Conservation (phyloP, 2,797 vertebrate genomes). For the Melanotaenia maccullochi region DNA sequence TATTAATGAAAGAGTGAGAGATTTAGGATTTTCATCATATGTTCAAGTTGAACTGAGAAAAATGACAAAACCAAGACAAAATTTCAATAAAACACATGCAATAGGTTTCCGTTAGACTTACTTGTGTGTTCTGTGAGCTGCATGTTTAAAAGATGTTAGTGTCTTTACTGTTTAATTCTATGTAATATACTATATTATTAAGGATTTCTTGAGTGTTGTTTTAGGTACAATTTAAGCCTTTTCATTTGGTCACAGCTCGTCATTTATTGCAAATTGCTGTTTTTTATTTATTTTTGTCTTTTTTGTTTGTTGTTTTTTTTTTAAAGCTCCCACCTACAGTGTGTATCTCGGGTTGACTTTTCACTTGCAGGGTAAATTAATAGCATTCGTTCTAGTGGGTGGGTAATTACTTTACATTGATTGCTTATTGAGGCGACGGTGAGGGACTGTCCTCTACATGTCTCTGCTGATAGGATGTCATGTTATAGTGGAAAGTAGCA, state of each 20-base stretch:
- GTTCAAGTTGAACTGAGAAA: no score
- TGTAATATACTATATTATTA: neutral
- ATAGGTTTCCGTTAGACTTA: no score
- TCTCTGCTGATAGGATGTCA: slow-evolving; percentile 11
- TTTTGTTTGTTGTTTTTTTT: slow-evolving; percentile 8
- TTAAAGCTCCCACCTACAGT: slow-evolving; percentile 22
- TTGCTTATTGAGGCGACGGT: slow-evolving; percentile 32
- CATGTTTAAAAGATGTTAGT: no score
- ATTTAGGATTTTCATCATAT: no score
- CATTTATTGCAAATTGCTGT: slow-evolving; percentile 9
- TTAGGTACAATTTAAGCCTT: neutral
- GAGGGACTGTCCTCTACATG: slow-evolving; percentile 16
- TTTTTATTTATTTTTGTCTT: neutral
- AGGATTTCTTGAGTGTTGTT: neutral
- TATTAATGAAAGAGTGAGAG: no score
- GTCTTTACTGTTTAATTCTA: neutral
- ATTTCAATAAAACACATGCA: no score
- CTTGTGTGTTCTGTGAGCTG: no score
- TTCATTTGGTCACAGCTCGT: slow-evolving; percentile 1
- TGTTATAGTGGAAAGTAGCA: slow-evolving; percentile 24
- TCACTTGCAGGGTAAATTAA: slow-evolving; percentile 54
- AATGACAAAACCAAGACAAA: no score
- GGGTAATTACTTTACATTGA: slow-evolving; percentile 51
- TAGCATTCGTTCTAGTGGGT: slow-evolving; percentile 36
- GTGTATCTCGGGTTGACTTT: slow-evolving; percentile 33